Evolutionary conservation across 2,888 invertebrate species (phyloP), one percentile per base, ranked within the genome.

Genomic region (Drosophila robusta): DNA sequence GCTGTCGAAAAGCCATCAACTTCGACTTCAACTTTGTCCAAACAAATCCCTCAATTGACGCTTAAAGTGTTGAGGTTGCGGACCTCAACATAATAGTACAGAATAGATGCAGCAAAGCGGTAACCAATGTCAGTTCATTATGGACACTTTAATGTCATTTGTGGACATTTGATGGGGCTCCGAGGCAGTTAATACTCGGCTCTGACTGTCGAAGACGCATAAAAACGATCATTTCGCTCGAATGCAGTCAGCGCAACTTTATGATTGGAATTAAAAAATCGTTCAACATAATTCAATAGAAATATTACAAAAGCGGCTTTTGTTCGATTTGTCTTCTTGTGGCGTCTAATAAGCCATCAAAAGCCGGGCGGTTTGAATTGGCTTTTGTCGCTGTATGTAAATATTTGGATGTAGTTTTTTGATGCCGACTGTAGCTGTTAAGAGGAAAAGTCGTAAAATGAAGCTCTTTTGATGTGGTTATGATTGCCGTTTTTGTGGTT

Each of bases 291-390:
- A 52, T 57, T 66, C 44, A 78, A 66, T 64, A 50, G 38, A 58
- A 70, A 56, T 49, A 55, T 58, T 36, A 86, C 71, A 88, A 83
- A 81, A 79, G 74, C 74, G 26, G 70, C 83, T 80, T 85, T 84
- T 88, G 87, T 86, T 67, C 49, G 74, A 60, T 51, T 77, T 60
- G 56, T 42, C 58, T 47, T 41, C 50, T 64, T 62, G 61, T 60
- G 70, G 54, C 87, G 77, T 80, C 89, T 86, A 88, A 88, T 84
- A 84, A 86, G 71, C 87, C 89, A 86, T 86, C 70, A 88, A 84
- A 75, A 68, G 56, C 49, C 32, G 36, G 45, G 54, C 63, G 42
- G 18, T n/a, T 78, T 72, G 51, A 61, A 55, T 60, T 63, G 45
- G 65, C 51, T 68, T 61, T 78, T 78, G 69, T 78, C 61, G 62